phyloP scores from a whole-genome alignment of 2,888 invertebrate genomes.

The Aporophyla nigra region DNA sequence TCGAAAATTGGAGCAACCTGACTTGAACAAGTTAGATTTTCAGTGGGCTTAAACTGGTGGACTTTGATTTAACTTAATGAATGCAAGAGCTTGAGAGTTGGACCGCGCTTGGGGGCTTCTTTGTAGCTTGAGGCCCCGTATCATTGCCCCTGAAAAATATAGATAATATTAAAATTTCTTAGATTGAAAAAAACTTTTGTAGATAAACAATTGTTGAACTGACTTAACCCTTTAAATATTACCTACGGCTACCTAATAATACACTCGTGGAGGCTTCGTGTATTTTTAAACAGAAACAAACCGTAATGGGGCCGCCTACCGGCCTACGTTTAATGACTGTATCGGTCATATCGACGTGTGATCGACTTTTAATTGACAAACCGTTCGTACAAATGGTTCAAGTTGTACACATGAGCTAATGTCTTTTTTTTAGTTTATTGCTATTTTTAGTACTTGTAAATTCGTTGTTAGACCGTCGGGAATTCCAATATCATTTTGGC shows the following conservation, averaged over 20 bases:
- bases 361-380: constrained; percentile 37
- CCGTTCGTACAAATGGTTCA: not conserved
- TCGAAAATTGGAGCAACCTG: not conserved
- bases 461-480: not conserved
- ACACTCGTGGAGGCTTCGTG: not conserved
- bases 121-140: too few species aligned
- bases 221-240: not conserved
- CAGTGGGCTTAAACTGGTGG: not conserved
- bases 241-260: not conserved
- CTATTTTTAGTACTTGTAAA: not conserved
- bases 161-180: too few species aligned
- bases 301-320: not conserved
- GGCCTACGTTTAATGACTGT: not conserved
- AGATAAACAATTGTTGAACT: not conserved
- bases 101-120: too few species aligned
- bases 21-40: not conserved
- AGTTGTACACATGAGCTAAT: constrained; percentile 14
- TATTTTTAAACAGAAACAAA: constrained; percentile 4
- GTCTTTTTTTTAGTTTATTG: not conserved
- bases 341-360: constrained; percentile 1
- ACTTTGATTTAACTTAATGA: not conserved
- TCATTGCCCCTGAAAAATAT: too few species aligned
- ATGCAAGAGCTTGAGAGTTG: not conserved
- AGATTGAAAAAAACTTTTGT: too few species aligned
- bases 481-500: not conserved